Evolutionary conservation across 2,888 invertebrate genomes (phyloP), one percentile per base, ranked within the genome.

Genomic region (Halocaridina rubra): DNA sequence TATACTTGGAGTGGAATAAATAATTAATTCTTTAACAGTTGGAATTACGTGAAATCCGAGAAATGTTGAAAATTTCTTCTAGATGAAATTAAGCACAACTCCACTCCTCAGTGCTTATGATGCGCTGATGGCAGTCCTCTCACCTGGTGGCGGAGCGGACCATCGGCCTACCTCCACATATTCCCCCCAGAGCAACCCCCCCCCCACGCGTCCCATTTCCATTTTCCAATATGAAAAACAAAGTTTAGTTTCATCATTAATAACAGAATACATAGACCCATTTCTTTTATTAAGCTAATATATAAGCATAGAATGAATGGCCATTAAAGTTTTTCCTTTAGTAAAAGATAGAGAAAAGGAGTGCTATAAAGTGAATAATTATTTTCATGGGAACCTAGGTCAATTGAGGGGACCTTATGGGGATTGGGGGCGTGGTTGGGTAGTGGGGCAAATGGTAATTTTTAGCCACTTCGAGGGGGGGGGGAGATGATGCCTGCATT

Each of bases 71-170:
- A n/a, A n/a, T n/a, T n/a, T n/a, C n/a, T n/a, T n/a, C n/a, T n/a
- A n/a, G n/a, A n/a, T n/a, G n/a, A n/a, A n/a, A n/a, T n/a, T n/a
- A n/a, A n/a, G n/a, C n/a, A n/a, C n/a, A n/a, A n/a, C n/a, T n/a
- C n/a, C n/a, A n/a, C n/a, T n/a, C n/a, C n/a, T n/a, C n/a, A n/a
- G 19, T 16, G 8, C 67, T 80, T 80, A 80, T 80, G 80, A 8
- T 33, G 80, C 80, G 72, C 80, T 80, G 19, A 72, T 80, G 72
- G 29, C 27, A n/a, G 59, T 80, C 80, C 80, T 80, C 80, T 80
- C 80, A 80, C 80, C 80, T 80, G 80, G 80, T 80, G 80, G 80
- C 80, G 80, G 80, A 80, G 80, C 80, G 72, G 80, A 57, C 72
- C 22, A 22, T 71, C 80, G 57, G 27, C 80, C 79, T 71, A 80